phyloP scores from a whole-genome alignment of 1,140 invertebrate species.

The Leptoteleia sp. region DNA sequence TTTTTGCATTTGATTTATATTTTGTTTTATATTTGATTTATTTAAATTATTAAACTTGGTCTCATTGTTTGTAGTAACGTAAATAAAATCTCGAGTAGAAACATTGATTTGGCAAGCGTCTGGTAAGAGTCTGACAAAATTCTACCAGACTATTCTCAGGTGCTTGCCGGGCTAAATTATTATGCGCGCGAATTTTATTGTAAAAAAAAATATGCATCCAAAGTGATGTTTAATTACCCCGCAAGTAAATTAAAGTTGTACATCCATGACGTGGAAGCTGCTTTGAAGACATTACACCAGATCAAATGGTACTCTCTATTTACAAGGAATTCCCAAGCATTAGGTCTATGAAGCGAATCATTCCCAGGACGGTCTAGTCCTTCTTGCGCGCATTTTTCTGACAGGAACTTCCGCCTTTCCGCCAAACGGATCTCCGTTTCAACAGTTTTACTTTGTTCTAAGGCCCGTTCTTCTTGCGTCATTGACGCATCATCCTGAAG shows the following conservation, averaged over 20 bases:
- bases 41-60: too few relatives aligned
- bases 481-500: slow-evolving; percentile 74
- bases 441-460: slow-evolving; percentile 73
- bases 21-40: too few relatives aligned
- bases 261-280: slow-evolving; percentile 94
- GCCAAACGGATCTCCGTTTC: slow-evolving; percentile 81
- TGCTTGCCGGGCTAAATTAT: too few relatives aligned
- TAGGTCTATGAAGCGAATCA: slow-evolving; percentile 86
- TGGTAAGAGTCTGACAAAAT: too few relatives aligned
- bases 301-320: slow-evolving; percentile 89
- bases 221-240: too few relatives aligned
- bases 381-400: slow-evolving; percentile 80
- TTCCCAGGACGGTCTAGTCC: slow-evolving; percentile 83
- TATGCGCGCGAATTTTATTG: too few relatives aligned
- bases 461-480: slow-evolving; percentile 74
- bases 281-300: slow-evolving; percentile 94
- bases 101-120: too few relatives aligned
- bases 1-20: too few relatives aligned
- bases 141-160: too few relatives aligned
- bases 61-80: too few relatives aligned
- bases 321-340: slow-evolving; percentile 92
- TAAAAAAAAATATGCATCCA: too few relatives aligned
- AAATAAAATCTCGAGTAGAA: too few relatives aligned
- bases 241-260: slow-evolving; percentile 93
- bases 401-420: slow-evolving; percentile 79